phyloP scores from a whole-genome alignment of 2,888 invertebrate genomes.

The Acheta domesticus region DNA sequence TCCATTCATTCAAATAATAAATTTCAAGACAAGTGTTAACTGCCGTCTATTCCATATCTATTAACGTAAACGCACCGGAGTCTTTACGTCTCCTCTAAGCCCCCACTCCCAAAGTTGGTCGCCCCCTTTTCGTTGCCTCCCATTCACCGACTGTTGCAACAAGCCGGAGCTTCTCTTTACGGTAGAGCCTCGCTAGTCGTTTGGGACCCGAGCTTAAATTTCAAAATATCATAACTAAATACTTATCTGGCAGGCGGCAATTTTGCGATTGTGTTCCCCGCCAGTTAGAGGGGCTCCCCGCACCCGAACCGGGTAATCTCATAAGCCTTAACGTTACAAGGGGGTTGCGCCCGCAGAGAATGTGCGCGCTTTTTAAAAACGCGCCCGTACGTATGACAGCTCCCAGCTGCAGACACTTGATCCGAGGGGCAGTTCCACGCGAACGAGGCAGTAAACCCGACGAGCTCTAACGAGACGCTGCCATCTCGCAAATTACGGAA shows the following conservation, averaged over 20 bases:
- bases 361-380: not conserved
- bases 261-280: not conserved
- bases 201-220: not conserved
- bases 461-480: not conserved
- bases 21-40: no score
- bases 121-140: not conserved
- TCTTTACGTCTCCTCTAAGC: no score
- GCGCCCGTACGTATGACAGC: not conserved
- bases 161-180: not conserved
- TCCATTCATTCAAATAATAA: no score
- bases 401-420: not conserved
- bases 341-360: not conserved
- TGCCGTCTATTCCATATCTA: no score
- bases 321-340: constrained; percentile 4
- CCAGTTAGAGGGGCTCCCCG: not conserved
- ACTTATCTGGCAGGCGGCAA: constrained; percentile 18
- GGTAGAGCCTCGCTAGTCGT: not conserved
- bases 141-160: not conserved
- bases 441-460: not conserved
- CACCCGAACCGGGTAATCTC: constrained; percentile 8
- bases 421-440: not conserved
- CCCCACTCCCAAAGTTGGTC: not conserved
- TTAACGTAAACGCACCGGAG: no score
- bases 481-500: not conserved
- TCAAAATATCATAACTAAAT: constrained; percentile 18